These are phyloP conservation scores for Galerucella pusilla DNA, from an alignment of 2,888 invertebrate species.

Conservation along the genomic window DNA sequence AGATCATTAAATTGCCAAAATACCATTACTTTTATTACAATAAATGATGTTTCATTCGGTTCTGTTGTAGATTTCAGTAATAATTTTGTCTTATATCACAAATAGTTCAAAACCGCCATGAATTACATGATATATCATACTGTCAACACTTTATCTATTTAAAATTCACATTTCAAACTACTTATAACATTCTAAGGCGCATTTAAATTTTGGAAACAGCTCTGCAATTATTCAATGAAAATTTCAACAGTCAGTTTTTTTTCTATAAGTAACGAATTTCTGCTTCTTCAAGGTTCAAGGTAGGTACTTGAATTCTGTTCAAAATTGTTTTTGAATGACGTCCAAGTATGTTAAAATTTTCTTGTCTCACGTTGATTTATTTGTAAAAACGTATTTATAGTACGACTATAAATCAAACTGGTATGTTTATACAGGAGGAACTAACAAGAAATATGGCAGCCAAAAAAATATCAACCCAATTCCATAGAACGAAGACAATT, in stretches of 20 bases:
- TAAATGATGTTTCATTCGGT: no score
- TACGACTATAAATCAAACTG: conserved; percentile 4
- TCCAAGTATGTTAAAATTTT: conserved; percentile 20
- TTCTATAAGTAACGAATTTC: not conserved
- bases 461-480: no score
- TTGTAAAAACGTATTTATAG: not conserved
- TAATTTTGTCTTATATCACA: not conserved
- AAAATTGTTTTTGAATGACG: conserved; percentile 20
- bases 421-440: not conserved
- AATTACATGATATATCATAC: not conserved
- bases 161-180: not conserved
- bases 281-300: conserved; percentile 16
- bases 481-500: no score
- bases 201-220: not conserved
- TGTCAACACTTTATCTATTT: not conserved
- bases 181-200: not conserved
- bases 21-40: no score
- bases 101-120: not conserved
- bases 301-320: conserved; percentile 21
- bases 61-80: not conserved
- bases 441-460: not conserved
- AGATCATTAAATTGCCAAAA: no score
- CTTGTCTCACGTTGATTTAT: conserved; percentile 11
- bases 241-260: conserved; percentile 1
- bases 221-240: conserved; percentile 8